Evolutionary conservation across 2,888 invertebrate genomes (phyloP).

Genomic region (Erynnis tages): DNA sequence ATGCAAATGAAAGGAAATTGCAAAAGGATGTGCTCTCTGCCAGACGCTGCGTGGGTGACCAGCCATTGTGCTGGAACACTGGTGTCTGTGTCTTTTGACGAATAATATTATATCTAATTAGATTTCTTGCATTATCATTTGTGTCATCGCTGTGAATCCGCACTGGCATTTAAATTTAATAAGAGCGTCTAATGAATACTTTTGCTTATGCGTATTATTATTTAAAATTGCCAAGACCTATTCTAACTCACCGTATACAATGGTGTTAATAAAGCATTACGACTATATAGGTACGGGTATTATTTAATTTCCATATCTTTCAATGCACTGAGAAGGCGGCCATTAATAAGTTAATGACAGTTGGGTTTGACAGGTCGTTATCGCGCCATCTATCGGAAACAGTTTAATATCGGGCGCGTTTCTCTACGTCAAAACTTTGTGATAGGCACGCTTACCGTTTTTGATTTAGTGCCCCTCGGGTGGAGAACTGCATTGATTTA

Average conservation of each 20-base stretch:
- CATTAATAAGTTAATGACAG: constrained; percentile 79
- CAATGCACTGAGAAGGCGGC: constrained; percentile 55
- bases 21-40: constrained; percentile 48
- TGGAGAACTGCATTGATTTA: constrained; percentile 77
- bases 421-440: constrained; percentile 75
- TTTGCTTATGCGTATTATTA: no score
- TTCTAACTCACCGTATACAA: no score
- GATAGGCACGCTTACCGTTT: constrained; percentile 64
- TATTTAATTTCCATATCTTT: constrained; percentile 39
- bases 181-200: no score
- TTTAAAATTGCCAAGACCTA: no score
- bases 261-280: neutral
- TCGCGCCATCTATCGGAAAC: constrained; percentile 77
- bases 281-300: neutral
- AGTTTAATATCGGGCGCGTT: constrained; percentile 72
- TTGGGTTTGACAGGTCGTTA: constrained; percentile 73
- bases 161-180: no score
- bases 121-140: constrained; percentile 7
- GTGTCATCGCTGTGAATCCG: constrained; percentile 15
- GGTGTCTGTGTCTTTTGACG: constrained; percentile 53
- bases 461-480: constrained; percentile 76
- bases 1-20: constrained; percentile 72
- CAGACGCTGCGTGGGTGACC: constrained; percentile 73
- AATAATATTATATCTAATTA: constrained; percentile 40
- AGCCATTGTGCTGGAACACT: constrained; percentile 68